Evolutionary conservation across 2,888 invertebrate genomes (phyloP).

Genomic region (Metopia argyrocephala): DNA sequence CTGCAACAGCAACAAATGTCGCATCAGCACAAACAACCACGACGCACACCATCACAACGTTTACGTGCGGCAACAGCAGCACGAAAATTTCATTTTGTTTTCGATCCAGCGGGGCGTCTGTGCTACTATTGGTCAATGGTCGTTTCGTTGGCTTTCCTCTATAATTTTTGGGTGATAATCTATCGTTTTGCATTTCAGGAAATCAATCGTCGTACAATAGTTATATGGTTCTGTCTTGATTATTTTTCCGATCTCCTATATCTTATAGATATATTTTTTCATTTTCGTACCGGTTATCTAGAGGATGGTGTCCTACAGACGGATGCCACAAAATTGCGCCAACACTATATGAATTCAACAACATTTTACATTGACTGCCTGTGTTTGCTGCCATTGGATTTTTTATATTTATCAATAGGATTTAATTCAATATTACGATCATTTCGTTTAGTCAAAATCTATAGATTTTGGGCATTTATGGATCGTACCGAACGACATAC

Average conservation of each 20-base stretch:
- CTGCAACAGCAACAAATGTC: conserved; percentile 62
- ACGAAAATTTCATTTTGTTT: conserved; percentile 94
- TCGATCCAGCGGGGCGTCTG: conserved; percentile 97
- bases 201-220: conserved; percentile 93
- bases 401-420: conserved; percentile 97
- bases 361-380: conserved; percentile 99
- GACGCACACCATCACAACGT: conserved; percentile 76
- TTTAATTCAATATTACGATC: conserved; percentile 97
- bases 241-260: conserved; percentile 98
- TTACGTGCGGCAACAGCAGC: conserved; percentile 75
- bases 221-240: conserved; percentile 98
- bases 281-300: conserved; percentile 97
- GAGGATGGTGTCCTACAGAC: conserved; percentile 99
- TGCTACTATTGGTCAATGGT: conserved; percentile 99
- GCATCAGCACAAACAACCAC: conserved; percentile 68
- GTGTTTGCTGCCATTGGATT: conserved; percentile 97
- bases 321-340: conserved; percentile 93
- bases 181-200: conserved; percentile 99
- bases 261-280: conserved; percentile 96
- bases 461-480: conserved; percentile 99
- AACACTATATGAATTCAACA: conserved; percentile 98
- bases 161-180: conserved; percentile 98
- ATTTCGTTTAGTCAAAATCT: conserved; percentile 97
- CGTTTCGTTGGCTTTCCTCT: conserved; percentile 96
- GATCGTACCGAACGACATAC: conserved; percentile 98